These are phyloP conservation scores for Lacerta agilis DNA, from an alignment of 2,797 vertebrate species.

Conservation along the genomic window DNA sequence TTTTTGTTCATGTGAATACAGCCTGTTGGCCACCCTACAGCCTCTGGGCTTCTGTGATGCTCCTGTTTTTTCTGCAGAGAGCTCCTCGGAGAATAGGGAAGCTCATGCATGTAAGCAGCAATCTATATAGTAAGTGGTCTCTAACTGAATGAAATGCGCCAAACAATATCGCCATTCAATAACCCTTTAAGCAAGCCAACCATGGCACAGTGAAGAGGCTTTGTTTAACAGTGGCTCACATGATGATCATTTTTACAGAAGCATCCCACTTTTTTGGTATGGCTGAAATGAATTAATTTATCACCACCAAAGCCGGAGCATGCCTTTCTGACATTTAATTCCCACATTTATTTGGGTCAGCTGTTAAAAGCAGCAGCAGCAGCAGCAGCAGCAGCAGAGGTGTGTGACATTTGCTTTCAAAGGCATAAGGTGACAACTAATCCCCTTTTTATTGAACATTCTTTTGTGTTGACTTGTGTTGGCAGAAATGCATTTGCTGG, in stretches of 20 bases:
- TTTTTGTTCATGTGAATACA: neutral
- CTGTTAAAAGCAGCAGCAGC: slow-evolving; percentile 7
- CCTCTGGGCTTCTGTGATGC: neutral
- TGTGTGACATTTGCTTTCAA: slow-evolving; percentile 31
- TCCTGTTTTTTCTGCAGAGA: neutral
- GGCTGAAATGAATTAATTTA: slow-evolving; percentile 39
- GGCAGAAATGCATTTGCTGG: neutral
- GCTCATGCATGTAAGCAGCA: slow-evolving; percentile 2
- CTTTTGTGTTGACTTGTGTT: slow-evolving; percentile 33
- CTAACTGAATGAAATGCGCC: neutral
- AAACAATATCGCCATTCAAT: neutral
- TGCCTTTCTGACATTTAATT: slow-evolving; percentile 35
- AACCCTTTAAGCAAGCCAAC: slow-evolving; percentile 1
- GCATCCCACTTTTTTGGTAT: neutral
- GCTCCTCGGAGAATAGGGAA: neutral
- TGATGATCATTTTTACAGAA: slow-evolving; percentile 23
- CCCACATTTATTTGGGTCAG: slow-evolving; percentile 2
- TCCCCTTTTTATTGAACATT: slow-evolving; percentile 21
- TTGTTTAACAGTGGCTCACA: slow-evolving; percentile 32
- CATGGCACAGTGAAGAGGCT: slow-evolving; percentile 10
- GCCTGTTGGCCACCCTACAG: neutral
- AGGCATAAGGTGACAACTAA: slow-evolving; percentile 16
- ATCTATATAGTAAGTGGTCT: neutral
- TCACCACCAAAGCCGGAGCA: neutral
- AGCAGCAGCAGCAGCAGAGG: neutral